Evolutionary conservation across 2,113 vertebrate species (phyloP).

Genomic region (Phylloscopus trochiloides): DNA sequence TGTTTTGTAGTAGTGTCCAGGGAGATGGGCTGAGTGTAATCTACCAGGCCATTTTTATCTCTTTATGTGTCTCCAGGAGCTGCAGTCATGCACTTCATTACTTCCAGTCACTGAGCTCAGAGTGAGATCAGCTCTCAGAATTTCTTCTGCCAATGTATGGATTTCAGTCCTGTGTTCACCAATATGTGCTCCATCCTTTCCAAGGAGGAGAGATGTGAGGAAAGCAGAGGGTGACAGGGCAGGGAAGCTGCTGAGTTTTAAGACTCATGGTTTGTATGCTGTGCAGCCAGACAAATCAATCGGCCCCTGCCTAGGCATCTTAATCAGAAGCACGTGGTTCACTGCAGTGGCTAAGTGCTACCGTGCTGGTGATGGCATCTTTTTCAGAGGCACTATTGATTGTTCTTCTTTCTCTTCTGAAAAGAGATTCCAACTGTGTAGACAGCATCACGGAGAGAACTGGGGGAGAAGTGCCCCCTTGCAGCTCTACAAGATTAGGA

Average conservation of each 20-base stretch:
- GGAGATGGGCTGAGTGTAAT: neutral
- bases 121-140: neutral
- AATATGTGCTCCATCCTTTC: neutral
- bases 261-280: constrained; percentile 38
- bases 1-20: neutral
- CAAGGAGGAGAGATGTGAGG: neutral
- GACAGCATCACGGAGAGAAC: constrained; percentile 46
- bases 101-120: constrained; percentile 2
- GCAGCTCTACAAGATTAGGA: constrained; percentile 52
- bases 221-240: neutral
- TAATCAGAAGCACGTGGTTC: constrained; percentile 63
- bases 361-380: constrained; percentile 59
- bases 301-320: constrained; percentile 18
- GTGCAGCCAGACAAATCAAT: constrained; percentile 54
- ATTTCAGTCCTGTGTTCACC: neutral
- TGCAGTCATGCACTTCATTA: neutral
- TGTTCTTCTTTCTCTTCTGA: constrained; percentile 57
- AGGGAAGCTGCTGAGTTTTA: neutral
- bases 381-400: constrained; percentile 72
- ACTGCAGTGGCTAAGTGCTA: constrained; percentile 50
- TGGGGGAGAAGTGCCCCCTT: constrained; percentile 59
- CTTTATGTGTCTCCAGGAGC: neutral
- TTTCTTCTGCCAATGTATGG: constrained; percentile 14
- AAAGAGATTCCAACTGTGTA: constrained; percentile 60
- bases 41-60: constrained; percentile 40